Evolutionary conservation across 2,888 invertebrate species (phyloP).

Genomic region (Volucella inanis): DNA sequence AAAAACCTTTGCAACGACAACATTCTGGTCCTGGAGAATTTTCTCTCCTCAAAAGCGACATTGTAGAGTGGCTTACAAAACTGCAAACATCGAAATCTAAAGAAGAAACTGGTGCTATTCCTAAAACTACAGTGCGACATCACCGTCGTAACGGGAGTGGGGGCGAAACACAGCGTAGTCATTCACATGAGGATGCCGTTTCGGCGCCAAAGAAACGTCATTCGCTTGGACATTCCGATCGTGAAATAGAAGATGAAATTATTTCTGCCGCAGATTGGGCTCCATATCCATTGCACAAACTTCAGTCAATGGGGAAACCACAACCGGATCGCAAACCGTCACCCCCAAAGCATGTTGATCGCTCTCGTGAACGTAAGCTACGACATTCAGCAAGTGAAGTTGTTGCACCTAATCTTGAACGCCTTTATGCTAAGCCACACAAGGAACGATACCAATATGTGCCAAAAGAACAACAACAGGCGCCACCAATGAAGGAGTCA

Average conservation of each 20-base stretch:
- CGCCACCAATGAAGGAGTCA: slow-evolving; percentile 75
- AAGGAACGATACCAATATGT: slow-evolving; percentile 82
- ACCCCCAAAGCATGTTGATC: slow-evolving; percentile 63
- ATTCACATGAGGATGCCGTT: slow-evolving; percentile 81
- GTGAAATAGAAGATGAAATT: slow-evolving; percentile 79
- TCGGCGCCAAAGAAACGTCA: slow-evolving; percentile 81
- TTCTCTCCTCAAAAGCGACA: slow-evolving; percentile 82
- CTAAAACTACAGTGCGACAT: slow-evolving; percentile 78
- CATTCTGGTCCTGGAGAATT: slow-evolving; percentile 83
- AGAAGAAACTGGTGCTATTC: slow-evolving; percentile 75
- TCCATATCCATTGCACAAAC: slow-evolving; percentile 81
- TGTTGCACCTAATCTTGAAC: slow-evolving; percentile 80
- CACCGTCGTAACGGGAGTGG: slow-evolving; percentile 82
- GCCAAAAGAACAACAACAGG: slow-evolving; percentile 79
- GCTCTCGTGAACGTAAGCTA: slow-evolving; percentile 80
- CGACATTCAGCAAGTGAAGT: slow-evolving; percentile 83
- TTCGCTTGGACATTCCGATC: slow-evolving; percentile 82
- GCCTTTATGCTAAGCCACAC: slow-evolving; percentile 81
- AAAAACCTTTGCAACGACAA: slow-evolving; percentile 82
- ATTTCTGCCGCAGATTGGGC: slow-evolving; percentile 80
- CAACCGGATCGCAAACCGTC: slow-evolving; percentile 72
- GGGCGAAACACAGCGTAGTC: slow-evolving; percentile 81
- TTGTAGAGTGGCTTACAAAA: slow-evolving; percentile 83
- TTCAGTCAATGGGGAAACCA: slow-evolving; percentile 80
- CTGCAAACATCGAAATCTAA: slow-evolving; percentile 79